A percentile compares a stretch with the other conserved stretches of the same genome.
phyloP scores from a whole-genome alignment of 2,113 vertebrate species.

The Passer domesticus region DNA sequence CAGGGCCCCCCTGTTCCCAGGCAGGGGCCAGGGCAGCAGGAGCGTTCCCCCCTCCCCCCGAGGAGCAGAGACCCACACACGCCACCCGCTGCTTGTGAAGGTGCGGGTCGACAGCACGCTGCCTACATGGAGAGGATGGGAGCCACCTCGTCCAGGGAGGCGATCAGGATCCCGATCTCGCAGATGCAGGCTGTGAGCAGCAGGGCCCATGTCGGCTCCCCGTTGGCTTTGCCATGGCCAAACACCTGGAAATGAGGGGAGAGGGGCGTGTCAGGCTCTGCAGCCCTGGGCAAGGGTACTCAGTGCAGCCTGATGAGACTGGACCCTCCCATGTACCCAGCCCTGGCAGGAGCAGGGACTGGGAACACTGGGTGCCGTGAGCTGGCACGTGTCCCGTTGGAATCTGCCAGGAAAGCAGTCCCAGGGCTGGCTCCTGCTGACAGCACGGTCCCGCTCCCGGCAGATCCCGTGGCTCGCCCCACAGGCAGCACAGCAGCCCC shows the following conservation, averaged over 20 bases:
- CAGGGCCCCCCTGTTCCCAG: not conserved
- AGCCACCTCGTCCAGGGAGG: conserved; percentile 93
- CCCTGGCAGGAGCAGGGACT: not conserved
- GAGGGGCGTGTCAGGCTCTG: fast-evolving
- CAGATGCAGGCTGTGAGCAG: conserved; percentile 96
- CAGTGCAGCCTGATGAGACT: fast-evolving
- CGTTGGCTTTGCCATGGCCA: conserved; percentile 95
- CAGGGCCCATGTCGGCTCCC: conserved; percentile 96
- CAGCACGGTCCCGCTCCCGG: not conserved
- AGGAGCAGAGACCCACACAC: not conserved
- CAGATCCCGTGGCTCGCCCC: not conserved
- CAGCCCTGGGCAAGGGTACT: not conserved
- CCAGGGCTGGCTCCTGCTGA: not conserved
- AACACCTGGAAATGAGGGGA: conserved; percentile 80
- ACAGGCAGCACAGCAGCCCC: not conserved
- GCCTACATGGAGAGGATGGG: conserved; percentile 98
- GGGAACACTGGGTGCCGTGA: fast-evolving
- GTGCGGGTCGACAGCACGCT: not conserved
- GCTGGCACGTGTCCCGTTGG: not conserved
- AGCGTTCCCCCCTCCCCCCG: fast-evolving
- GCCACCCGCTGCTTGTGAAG: not conserved
- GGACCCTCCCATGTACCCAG: not conserved
- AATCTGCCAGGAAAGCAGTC: not conserved
- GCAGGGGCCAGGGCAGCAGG: not conserved
- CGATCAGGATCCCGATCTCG: conserved; percentile 96